These are phyloP conservation scores for Ischnus inquisitorius DNA, from an alignment of 2,888 invertebrate genomes.

Conservation along the genomic window DNA sequence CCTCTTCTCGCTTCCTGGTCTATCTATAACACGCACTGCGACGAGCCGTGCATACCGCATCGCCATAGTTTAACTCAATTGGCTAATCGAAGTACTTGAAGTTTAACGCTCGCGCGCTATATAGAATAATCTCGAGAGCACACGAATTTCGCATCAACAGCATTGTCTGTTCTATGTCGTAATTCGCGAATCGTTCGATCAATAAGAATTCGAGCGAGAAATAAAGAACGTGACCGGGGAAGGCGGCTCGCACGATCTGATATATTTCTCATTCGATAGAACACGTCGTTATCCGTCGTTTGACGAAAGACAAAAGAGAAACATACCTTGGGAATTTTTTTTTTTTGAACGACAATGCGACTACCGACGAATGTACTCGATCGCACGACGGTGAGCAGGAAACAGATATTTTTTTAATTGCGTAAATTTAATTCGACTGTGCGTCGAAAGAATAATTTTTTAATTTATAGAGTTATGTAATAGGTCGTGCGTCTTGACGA, in stretches of 20 bases:
- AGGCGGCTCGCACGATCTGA: conserved; percentile 1
- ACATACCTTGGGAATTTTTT: conserved; percentile 2
- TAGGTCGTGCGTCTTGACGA: background rate
- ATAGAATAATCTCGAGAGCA: conserved; percentile 2
- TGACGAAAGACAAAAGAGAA: background rate
- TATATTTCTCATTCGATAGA: conserved; percentile 22
- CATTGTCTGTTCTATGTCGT: background rate
- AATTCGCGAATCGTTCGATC: background rate
- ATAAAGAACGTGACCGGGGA: conserved; percentile 30
- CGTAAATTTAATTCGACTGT: conserved; percentile 1
- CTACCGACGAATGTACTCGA: conserved; percentile 38
- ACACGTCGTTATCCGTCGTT: background rate
- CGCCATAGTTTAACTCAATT: conserved; percentile 43
- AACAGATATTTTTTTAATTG: conserved; percentile 1
- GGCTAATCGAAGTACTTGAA: conserved; percentile 29
- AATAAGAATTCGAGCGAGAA: conserved; percentile 13
- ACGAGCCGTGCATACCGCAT: conserved; percentile 21
- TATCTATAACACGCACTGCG: conserved; percentile 33
- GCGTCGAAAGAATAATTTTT: conserved; percentile 17
- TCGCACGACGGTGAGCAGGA: conserved; percentile 55
- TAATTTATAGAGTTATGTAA: conserved; percentile 15
- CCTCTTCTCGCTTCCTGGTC: conserved; percentile 60
- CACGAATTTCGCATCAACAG: background rate
- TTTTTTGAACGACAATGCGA: conserved; percentile 38
- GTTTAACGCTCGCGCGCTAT: conserved; percentile 9